phyloP scores from a whole-genome alignment of 2,113 vertebrate species.

The Sceloporus tristichus region DNA sequence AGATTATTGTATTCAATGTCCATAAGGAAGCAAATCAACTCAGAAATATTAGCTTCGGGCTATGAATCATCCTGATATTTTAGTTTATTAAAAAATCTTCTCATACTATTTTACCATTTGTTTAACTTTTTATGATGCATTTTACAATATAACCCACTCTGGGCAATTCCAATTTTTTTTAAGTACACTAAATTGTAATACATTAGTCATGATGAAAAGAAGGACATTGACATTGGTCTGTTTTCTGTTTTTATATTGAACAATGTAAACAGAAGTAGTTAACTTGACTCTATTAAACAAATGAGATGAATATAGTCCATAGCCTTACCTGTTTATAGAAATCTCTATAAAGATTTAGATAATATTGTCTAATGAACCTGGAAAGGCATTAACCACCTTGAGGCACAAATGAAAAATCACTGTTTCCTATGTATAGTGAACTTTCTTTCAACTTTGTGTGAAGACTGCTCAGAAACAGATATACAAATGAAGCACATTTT shows the following conservation, averaged over 20 bases:
- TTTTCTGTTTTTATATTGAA: neutral
- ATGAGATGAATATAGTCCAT: accelerated
- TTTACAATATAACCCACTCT: too few species aligned
- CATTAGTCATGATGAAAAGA: too few species aligned
- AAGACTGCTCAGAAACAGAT: neutral
- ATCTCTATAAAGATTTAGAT: neutral
- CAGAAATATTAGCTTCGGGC: too few species aligned
- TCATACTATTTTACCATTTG: too few species aligned
- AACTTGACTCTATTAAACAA: neutral
- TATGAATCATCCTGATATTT: too few species aligned
- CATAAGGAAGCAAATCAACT: too few species aligned
- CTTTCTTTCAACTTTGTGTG: neutral
- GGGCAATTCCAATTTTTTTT: too few species aligned
- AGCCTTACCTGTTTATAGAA: neutral
- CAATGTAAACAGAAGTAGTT: constrained; percentile 8
- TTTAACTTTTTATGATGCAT: too few species aligned
- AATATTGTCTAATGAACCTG: accelerated
- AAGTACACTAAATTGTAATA: too few species aligned
- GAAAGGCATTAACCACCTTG: neutral
- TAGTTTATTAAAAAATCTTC: too few species aligned
- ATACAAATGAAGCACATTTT: constrained; percentile 17
- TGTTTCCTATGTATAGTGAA: neutral
- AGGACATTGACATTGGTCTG: too few species aligned
- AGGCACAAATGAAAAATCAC: neutral
- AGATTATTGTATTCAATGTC: too few species aligned